Conservation (phyloP, 2,113 vertebrate genomes). For the Choloepus hoffmanni region DNA sequence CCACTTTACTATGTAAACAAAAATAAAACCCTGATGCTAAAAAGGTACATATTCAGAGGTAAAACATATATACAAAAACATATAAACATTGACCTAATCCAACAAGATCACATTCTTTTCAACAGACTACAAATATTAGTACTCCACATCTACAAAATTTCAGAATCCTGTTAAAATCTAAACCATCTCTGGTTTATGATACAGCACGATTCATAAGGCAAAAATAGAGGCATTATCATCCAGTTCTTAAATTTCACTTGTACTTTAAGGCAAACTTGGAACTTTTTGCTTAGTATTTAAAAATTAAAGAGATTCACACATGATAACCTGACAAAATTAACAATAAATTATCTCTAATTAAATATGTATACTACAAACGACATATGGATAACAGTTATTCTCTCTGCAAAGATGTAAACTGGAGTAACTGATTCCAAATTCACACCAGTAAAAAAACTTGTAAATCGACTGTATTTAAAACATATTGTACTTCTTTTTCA, state of each 20-base stretch:
- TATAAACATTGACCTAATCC: conserved; percentile 60
- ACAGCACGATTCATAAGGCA: conserved; percentile 83
- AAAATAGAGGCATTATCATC: conserved; percentile 83
- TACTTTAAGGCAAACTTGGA: conserved; percentile 92
- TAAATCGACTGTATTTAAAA: conserved; percentile 70
- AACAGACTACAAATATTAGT: conserved; percentile 65
- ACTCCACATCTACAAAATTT: conserved; percentile 74
- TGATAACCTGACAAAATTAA: conserved; percentile 80
- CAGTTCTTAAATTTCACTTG: conserved; percentile 82
- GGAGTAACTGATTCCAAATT: conserved; percentile 63
- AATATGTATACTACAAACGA: conserved; percentile 63
- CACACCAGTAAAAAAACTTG: conserved; percentile 69
- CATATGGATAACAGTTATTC: conserved; percentile 17
- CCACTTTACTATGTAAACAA: conserved; percentile 80
- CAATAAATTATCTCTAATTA: conserved; percentile 85
- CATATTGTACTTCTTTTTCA: conserved; percentile 49
- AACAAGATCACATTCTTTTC: conserved; percentile 73
- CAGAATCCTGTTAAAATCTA: conserved; percentile 80
- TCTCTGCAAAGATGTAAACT: conserved; percentile 70
- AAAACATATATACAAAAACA: conserved; percentile 77
- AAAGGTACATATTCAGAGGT: conserved; percentile 73
- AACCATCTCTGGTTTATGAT: conserved; percentile 80
- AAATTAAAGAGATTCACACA: conserved; percentile 67
- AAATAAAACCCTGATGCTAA: conserved; percentile 77
- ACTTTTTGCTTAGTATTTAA: conserved; percentile 89